Evolutionary conservation across 2,888 invertebrate genomes (phyloP), one percentile per base, ranked within the genome.

Genomic region (Malacosoma neustria): DNA sequence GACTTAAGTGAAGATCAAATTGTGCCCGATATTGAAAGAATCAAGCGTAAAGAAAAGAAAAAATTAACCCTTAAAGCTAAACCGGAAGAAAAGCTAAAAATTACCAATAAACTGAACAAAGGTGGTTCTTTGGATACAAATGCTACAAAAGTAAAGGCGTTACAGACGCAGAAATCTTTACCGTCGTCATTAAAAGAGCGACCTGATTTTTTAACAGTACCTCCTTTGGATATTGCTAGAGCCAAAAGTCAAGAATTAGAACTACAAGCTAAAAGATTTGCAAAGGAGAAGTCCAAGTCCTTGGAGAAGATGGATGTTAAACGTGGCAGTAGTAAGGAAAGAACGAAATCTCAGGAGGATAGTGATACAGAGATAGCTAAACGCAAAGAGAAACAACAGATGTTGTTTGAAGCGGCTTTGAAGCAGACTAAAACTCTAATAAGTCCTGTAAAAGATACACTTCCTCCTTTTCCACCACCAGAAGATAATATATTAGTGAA

Each of bases 341-440:
- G 91, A 44, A 89, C 91, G 3, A 91, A 90, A 59, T 92, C 91
- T 1, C 91, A 91, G 64, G 92, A 92, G 60, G 92, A 92, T 46
- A 90, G 90, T 43, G 92, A 92, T 51, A 89, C 90, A 0, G 91
- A 92, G 63, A 89, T 89, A 34, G 91, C 89, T 1, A 92, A 92
- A 62, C 88, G 92, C 33, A 91, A 91, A 65, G 92, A 92, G 55
- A 89, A 92, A 45, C 92, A 92, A 54, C 92, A 92, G 61, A 89
- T 91, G 87, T 68, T 92, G 1, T 92, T 92, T 51, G 92, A 92
- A 74, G 91, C 90, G 3, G 92, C 92, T 2, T 89, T 92, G 58
- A 91, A 92, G 61, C 92, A 92, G 70, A 91, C 92, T 0, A 91
- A 92, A 54, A 92, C 91, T 0, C 77, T 92, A 46, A 88, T 92